Evolutionary conservation across 1,140 invertebrate genomes (phyloP).

Genomic region (Papilio xuthus): DNA sequence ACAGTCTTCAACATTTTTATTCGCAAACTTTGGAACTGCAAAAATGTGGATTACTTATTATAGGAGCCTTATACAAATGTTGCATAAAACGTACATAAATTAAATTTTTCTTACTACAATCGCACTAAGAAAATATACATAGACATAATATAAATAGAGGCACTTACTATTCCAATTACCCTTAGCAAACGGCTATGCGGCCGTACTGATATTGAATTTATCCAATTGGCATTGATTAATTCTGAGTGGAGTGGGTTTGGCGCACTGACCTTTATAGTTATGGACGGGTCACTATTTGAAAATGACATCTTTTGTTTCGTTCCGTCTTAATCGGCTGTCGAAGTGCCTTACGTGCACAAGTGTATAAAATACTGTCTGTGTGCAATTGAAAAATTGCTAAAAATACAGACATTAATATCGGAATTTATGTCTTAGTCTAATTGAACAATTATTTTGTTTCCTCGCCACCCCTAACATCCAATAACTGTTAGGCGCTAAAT

Average conservation of each 20-base stretch:
- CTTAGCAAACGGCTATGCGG: not conserved
- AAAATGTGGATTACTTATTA: constrained; percentile 1
- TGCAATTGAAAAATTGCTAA: no score
- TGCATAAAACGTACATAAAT: not conserved
- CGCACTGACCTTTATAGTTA: no score
- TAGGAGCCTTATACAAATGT: not conserved
- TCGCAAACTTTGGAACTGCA: not conserved
- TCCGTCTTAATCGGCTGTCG: no score
- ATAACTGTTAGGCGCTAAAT: no score
- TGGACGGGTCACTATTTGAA: no score
- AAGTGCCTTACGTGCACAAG: no score
- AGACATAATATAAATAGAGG: not conserved
- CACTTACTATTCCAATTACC: constrained; percentile 5
- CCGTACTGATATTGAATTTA: constrained; percentile 9
- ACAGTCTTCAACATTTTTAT: constrained; percentile 20
- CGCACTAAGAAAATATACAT: not conserved
- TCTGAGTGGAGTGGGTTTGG: not conserved
- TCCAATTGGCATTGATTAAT: constrained; percentile 29
- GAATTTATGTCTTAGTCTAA: no score
- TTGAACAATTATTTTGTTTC: no score
- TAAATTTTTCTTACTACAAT: not conserved
- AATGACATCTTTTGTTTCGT: no score
- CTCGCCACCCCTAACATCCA: no score
- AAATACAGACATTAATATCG: no score
- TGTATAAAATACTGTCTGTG: no score